Percentiles rank a stretch among this genome's conserved stretches.
Evolutionary conservation across 1,140 invertebrate species (phyloP).

Genomic region (Babylonia areolata): DNA sequence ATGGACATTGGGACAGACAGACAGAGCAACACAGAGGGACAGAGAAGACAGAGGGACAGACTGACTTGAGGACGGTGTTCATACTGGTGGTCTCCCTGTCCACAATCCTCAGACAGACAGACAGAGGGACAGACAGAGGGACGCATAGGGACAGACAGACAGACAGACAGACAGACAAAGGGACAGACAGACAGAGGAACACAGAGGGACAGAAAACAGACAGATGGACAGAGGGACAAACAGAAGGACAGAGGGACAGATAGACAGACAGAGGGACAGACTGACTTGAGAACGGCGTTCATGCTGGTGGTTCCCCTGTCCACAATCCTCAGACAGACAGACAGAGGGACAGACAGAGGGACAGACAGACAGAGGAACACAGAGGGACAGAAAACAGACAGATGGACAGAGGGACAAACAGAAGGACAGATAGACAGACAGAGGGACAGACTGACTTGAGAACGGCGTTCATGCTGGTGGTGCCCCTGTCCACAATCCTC

Average conservation of each 20-base stretch:
- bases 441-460: constrained; percentile 73
- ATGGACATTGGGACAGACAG: constrained; percentile 84
- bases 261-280: constrained; percentile 86
- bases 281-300: constrained; percentile 43
- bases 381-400: too few species aligned
- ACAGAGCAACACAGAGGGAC: too few species aligned
- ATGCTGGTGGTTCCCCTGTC: too few species aligned
- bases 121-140: constrained; percentile 76
- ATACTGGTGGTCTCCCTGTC: too few species aligned
- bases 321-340: constrained; percentile 71
- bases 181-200: constrained; percentile 88
- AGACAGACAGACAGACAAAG: constrained; percentile 82
- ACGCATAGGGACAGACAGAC: too few species aligned
- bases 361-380: too few species aligned
- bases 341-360: too few species aligned
- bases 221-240: constrained; percentile 76
- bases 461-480: too few species aligned
- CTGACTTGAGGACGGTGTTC: constrained; percentile 43
- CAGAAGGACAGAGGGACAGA: too few species aligned
- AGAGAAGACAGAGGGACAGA: constrained; percentile 83
- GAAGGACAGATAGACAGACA: constrained; percentile 83
- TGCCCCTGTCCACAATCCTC: too few species aligned
- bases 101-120: constrained; percentile 86
- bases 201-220: constrained; percentile 86
- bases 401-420: too few species aligned